phyloP scores from a whole-genome alignment of 2,113 vertebrate genomes.

The Rhabdornis inornatus region DNA sequence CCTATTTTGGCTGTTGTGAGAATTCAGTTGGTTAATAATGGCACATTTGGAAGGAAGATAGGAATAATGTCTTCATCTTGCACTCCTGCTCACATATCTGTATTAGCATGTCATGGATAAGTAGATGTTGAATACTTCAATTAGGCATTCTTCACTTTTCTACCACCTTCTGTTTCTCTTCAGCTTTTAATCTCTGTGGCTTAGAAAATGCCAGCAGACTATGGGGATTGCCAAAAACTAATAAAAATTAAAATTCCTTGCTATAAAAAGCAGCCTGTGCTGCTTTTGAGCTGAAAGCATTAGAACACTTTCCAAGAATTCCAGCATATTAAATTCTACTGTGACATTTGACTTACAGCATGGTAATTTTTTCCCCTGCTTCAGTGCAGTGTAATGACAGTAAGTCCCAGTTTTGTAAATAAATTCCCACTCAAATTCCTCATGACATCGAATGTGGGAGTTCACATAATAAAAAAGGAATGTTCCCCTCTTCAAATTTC shows the following conservation, averaged over 20 bases:
- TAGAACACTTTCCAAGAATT: slow-evolving; percentile 56
- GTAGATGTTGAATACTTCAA: neutral
- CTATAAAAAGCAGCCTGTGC: neutral
- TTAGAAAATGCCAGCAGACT: slow-evolving; percentile 39
- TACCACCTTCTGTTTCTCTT: slow-evolving; percentile 32
- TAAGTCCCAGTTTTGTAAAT: slow-evolving; percentile 51
- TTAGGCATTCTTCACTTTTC: slow-evolving; percentile 3
- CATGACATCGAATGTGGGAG: slow-evolving; percentile 41
- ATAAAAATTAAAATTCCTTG: slow-evolving; percentile 49
- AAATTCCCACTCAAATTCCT: slow-evolving; percentile 72
- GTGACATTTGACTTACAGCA: slow-evolving; percentile 57
- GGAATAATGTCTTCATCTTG: neutral
- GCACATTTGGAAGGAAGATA: neutral
- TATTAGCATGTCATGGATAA: neutral
- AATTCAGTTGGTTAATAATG: neutral
- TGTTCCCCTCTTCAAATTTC: slow-evolving; percentile 10
- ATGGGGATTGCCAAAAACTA: slow-evolving; percentile 40
- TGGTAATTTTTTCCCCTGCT: slow-evolving; percentile 19
- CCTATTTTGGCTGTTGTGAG: neutral
- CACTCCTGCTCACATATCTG: neutral
- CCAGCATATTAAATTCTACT: slow-evolving; percentile 38
- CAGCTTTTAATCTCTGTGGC: slow-evolving; percentile 28
- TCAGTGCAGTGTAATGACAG: slow-evolving; percentile 1
- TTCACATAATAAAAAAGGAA: slow-evolving; percentile 56
- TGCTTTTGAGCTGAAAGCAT: slow-evolving; percentile 5